These are phyloP conservation scores for Pygoscelis antarcticus DNA, from an alignment of 2,113 vertebrate species.

Conservation along the genomic window DNA sequence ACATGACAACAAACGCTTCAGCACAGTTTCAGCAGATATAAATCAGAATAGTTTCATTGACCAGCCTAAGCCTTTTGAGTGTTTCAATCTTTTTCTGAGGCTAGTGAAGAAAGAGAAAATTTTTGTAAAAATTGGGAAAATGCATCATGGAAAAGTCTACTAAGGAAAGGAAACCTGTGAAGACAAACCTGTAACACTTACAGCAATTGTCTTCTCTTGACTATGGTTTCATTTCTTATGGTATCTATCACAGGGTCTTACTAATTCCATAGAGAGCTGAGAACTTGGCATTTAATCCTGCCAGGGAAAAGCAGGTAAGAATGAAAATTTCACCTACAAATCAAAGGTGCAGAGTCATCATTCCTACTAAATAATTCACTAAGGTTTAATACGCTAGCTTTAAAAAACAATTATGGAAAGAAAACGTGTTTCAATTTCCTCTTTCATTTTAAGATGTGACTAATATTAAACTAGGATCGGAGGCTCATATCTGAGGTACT, in stretches of 20 bases:
- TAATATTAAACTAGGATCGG: slow-evolving; percentile 54
- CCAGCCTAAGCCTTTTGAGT: neutral
- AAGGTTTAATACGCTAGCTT: slow-evolving; percentile 45
- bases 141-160: neutral
- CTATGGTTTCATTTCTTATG: slow-evolving; percentile 37
- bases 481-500: neutral
- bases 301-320: slow-evolving; percentile 30
- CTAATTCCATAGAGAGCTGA: slow-evolving; percentile 28
- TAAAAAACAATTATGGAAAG: slow-evolving; percentile 46
- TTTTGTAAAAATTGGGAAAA: neutral
- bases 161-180: neutral
- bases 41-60: neutral
- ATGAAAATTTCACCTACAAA: slow-evolving; percentile 59
- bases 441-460: slow-evolving; percentile 42
- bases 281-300: slow-evolving; percentile 37
- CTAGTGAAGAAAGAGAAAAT: neutral
- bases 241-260: neutral
- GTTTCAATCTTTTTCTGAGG: neutral
- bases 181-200: neutral
- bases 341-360: slow-evolving; percentile 46
- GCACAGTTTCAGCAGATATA: neutral
- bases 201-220: neutral
- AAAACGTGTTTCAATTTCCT: slow-evolving; percentile 49
- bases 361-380: slow-evolving; percentile 50
- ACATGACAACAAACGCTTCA: neutral